Evolutionary conservation across 1,140 invertebrate genomes (phyloP).

Genomic region (Zaprionus davidi): DNA sequence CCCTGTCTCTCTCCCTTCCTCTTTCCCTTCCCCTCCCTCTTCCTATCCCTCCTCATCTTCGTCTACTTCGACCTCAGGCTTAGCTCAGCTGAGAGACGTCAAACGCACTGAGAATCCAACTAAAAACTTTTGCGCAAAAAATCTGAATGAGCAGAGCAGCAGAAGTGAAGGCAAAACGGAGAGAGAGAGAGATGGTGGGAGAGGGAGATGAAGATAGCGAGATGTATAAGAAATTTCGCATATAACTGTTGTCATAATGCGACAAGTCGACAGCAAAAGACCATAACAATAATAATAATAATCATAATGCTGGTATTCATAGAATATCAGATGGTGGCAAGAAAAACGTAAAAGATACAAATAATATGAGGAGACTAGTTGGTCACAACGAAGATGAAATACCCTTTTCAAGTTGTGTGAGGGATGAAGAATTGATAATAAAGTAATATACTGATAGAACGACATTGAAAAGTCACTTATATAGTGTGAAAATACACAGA

Average conservation of each 20-base stretch:
- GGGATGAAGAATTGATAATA: too few relatives aligned
- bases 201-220: not conserved
- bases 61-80: not conserved
- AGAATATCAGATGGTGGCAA: slow-evolving; percentile 2
- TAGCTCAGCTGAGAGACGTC: not conserved
- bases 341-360: not conserved
- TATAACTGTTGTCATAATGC: slow-evolving; percentile 32
- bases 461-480: too few relatives aligned
- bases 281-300: slow-evolving; percentile 35
- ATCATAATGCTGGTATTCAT: slow-evolving; percentile 22
- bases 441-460: too few relatives aligned
- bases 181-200: not conserved
- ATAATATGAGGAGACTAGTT: not conserved
- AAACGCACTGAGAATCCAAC: slow-evolving; percentile 15
- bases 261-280: slow-evolving; percentile 23
- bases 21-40: too few relatives aligned
- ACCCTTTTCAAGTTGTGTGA: not conserved
- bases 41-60: not conserved
- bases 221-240: not conserved
- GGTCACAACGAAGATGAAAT: not conserved
- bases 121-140: slow-evolving; percentile 26
- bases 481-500: too few relatives aligned
- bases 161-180: not conserved
- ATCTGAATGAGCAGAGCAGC: not conserved
- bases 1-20: not conserved